A percentile compares a stretch with the other conserved stretches of the same genome.
Conservation (phyloP, 2,888 invertebrate species). For the Pollenia amentaria region DNA sequence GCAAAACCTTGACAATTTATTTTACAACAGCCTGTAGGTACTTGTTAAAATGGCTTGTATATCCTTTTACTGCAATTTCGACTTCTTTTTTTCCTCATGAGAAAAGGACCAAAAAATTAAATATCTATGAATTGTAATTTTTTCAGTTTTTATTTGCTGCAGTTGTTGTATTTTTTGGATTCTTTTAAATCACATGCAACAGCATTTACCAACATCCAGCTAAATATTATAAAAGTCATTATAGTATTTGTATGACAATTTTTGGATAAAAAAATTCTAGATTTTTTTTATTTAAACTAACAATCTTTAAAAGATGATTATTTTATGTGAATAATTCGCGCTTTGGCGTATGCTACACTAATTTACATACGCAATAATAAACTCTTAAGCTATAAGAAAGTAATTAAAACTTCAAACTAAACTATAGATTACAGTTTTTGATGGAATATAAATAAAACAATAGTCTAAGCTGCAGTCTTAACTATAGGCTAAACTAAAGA, state of each 20-base stretch:
- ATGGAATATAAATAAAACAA: no score
- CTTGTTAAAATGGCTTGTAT: constrained; percentile 31
- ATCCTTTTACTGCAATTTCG: constrained; percentile 10
- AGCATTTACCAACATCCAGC: constrained; percentile 20
- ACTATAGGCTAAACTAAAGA: no score
- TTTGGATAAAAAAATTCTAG: constrained; percentile 17
- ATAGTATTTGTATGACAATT: constrained; percentile 39
- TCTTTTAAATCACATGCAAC: constrained; percentile 69
- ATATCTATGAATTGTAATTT: constrained; percentile 12
- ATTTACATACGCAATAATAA: no score
- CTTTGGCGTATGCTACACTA: no score
- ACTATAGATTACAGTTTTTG: no score
- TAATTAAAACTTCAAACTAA: no score
- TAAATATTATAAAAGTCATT: constrained; percentile 10
- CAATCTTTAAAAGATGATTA: no score
- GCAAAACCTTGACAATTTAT: constrained; percentile 17
- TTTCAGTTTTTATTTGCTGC: not conserved
- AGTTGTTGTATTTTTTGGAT: constrained; percentile 61
- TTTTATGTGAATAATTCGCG: no score
- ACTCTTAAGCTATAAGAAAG: no score
- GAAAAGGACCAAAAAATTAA: not conserved
- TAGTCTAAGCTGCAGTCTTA: no score
- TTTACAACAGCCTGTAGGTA: constrained; percentile 25
- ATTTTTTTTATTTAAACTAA: not conserved
- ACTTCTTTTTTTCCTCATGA: not conserved